These are phyloP conservation scores for Colossoma macropomum DNA, from an alignment of 2,113 vertebrate genomes.

Conservation along the genomic window DNA sequence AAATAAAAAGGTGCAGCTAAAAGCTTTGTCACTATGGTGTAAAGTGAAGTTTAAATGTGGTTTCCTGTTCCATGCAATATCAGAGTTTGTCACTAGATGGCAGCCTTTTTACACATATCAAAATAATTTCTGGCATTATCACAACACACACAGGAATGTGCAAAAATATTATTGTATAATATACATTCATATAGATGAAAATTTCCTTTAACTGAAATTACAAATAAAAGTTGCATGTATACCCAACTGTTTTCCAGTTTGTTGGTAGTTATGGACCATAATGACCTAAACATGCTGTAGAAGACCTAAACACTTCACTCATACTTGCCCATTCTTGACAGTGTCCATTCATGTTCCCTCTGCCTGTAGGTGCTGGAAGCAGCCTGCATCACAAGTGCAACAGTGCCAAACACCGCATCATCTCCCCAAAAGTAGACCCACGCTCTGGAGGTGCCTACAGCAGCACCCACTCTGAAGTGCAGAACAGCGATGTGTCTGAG, in stretches of 20 bases:
- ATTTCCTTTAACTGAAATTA: background rate
- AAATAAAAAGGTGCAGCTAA: background rate
- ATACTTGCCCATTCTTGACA: background rate
- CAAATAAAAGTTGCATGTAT: too few species aligned
- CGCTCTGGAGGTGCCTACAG: slow-evolving; percentile 83
- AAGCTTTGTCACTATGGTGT: too few species aligned
- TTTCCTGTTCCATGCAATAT: slow-evolving; percentile 23
- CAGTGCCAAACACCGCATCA: slow-evolving; percentile 82
- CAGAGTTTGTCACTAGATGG: slow-evolving; percentile 45
- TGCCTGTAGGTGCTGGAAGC: slow-evolving; percentile 77
- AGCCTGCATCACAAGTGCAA: slow-evolving; percentile 81
- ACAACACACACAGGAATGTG: background rate
- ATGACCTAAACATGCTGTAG: too few species aligned
- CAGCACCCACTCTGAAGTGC: slow-evolving; percentile 91
- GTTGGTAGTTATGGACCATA: too few species aligned
- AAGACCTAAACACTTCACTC: too few species aligned
- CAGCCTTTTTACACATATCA: background rate
- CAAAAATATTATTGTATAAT: background rate
- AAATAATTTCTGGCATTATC: background rate
- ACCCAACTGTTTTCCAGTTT: too few species aligned
- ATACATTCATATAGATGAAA: background rate
- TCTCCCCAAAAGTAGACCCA: slow-evolving; percentile 86
- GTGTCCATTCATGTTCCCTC: background rate
- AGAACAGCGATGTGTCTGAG: slow-evolving; percentile 97
- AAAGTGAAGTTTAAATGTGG: background rate